These are phyloP conservation scores for Lasiurus cinereus DNA, from an alignment of 2,113 vertebrate genomes.

Conservation along the genomic window DNA sequence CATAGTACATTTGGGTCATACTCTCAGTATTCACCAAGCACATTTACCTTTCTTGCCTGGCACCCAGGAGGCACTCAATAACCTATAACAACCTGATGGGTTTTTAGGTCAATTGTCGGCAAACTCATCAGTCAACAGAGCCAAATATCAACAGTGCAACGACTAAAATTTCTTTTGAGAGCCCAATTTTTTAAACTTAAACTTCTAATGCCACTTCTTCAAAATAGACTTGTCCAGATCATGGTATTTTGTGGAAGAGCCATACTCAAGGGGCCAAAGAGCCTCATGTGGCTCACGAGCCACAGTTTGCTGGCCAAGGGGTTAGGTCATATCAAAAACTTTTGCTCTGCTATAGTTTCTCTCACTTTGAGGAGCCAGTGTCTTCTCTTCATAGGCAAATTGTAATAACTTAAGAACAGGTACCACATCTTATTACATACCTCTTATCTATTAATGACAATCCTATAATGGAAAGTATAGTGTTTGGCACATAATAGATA, in stretches of 20 bases:
- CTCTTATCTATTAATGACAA: not conserved
- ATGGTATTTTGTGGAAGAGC: too few relatives aligned
- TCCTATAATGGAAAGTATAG: conserved; percentile 24
- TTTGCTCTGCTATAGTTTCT: conserved; percentile 1
- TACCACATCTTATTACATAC: not conserved
- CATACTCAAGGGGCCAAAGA: too few relatives aligned
- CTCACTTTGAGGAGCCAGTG: not conserved
- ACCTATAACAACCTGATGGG: not conserved
- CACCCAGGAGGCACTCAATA: too few relatives aligned
- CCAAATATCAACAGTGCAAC: too few relatives aligned
- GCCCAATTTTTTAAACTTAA: too few relatives aligned
- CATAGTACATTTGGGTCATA: not conserved
- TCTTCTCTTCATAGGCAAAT: not conserved
- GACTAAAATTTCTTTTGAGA: too few relatives aligned
- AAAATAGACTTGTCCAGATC: too few relatives aligned
- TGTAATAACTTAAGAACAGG: not conserved
- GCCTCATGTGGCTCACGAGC: too few relatives aligned
- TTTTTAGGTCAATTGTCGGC: not conserved
- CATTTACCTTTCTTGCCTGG: not conserved
- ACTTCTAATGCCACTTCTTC: too few relatives aligned
- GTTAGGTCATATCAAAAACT: conserved; percentile 32
- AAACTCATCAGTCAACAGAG: too few relatives aligned
- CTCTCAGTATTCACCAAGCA: not conserved
- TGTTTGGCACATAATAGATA: not conserved
- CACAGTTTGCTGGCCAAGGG: too few relatives aligned